Conservation (phyloP, 2,113 vertebrate species). For the Lasiurus borealis region DNA sequence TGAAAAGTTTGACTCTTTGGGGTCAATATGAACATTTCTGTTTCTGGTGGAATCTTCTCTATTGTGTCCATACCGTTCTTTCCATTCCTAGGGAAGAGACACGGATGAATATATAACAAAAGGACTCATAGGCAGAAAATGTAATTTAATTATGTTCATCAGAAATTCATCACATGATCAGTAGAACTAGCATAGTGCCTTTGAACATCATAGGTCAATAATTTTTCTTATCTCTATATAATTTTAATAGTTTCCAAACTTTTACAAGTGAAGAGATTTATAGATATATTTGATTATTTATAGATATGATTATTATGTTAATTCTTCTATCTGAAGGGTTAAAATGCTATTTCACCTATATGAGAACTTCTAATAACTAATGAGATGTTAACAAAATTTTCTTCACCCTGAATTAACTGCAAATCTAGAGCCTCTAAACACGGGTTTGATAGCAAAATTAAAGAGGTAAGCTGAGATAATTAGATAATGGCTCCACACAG, state of each 20-base stretch:
- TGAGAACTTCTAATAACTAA: background rate
- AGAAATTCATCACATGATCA: slow-evolving; percentile 47
- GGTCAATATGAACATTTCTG: slow-evolving; percentile 89
- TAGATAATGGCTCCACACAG: background rate
- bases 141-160: slow-evolving; percentile 42
- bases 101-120: slow-evolving; percentile 1
- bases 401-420: background rate
- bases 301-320: background rate
- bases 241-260: slow-evolving; percentile 29
- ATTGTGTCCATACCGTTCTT: slow-evolving; percentile 93
- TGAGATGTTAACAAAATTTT: slow-evolving; percentile 22
- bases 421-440: slow-evolving; percentile 7
- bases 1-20: slow-evolving; percentile 90
- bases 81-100: slow-evolving; percentile 90
- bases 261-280: slow-evolving; percentile 47
- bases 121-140: background rate
- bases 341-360: slow-evolving; percentile 4
- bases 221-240: slow-evolving; percentile 20
- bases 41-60: slow-evolving; percentile 91
- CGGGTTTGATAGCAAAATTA: background rate
- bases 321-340: slow-evolving; percentile 46
- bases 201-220: slow-evolving; percentile 25
- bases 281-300: background rate
- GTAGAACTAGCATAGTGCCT: background rate
- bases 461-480: slow-evolving; percentile 13